Evolutionary conservation across 2,113 vertebrate genomes (phyloP).

Genomic region (Pteronura brasiliensis): DNA sequence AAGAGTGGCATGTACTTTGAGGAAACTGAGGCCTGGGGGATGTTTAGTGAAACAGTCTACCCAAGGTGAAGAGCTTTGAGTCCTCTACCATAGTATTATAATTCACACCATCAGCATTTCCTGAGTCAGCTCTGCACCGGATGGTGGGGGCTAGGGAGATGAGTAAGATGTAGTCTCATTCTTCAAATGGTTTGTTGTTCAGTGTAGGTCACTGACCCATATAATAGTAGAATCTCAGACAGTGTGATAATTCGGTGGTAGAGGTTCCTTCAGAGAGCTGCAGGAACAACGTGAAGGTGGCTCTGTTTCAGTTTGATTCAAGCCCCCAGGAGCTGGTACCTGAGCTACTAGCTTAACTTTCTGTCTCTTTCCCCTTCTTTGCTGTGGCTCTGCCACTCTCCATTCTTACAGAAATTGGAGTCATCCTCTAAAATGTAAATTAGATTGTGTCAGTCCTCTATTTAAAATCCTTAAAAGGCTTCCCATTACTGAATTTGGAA

Average conservation of each 20-base stretch:
- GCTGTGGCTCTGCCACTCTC: neutral
- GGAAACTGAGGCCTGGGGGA: neutral
- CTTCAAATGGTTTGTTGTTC: neutral
- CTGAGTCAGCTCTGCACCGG: neutral
- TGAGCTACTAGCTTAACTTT: neutral
- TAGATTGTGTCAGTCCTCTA: neutral
- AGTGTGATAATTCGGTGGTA: neutral
- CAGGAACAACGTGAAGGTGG: accelerated
- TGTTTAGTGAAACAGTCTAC: neutral
- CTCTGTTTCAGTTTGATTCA: neutral
- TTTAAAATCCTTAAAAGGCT: neutral
- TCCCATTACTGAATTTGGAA: neutral
- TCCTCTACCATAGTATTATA: neutral
- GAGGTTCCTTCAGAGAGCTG: neutral
- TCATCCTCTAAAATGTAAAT: neutral
- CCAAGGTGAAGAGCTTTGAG: neutral
- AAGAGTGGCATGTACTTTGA: neutral
- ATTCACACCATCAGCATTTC: neutral
- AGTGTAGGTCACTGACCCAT: neutral
- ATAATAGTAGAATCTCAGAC: neutral
- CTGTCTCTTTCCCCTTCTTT: neutral
- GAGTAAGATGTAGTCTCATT: neutral
- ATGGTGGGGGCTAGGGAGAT: neutral
- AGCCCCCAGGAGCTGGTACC: neutral
- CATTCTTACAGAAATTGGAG: neutral